These are phyloP conservation scores for Polyploca ridens DNA, from an alignment of 2,888 invertebrate genomes.

Conservation along the genomic window DNA sequence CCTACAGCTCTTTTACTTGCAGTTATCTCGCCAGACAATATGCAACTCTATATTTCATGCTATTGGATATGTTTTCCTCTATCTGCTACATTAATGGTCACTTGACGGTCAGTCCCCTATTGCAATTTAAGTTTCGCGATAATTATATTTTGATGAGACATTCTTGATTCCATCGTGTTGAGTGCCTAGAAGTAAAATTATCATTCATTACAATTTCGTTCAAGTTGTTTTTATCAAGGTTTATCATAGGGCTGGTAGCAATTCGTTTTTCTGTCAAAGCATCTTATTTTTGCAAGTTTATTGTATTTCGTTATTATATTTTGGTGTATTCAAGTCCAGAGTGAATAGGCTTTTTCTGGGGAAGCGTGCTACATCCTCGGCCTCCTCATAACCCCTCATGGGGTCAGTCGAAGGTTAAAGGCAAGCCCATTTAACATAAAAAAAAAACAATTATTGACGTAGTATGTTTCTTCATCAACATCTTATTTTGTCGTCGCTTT, in stretches of 20 bases:
- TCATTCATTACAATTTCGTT: slow-evolving; percentile 7
- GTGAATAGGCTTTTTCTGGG: no score
- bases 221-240: slow-evolving; percentile 1
- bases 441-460: background rate
- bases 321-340: no score
- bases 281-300: background rate
- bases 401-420: no score
- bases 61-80: background rate
- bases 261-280: background rate
- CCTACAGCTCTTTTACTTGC: slow-evolving; percentile 64
- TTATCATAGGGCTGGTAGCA: background rate
- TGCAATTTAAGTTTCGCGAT: slow-evolving; percentile 30
- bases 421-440: no score
- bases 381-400: no score
- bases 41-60: slow-evolving; percentile 37
- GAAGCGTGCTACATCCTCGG: no score
- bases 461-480: background rate
- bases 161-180: slow-evolving; percentile 6
- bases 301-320: background rate
- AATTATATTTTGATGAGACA: slow-evolving; percentile 31
- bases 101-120: slow-evolving; percentile 33
- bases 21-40: slow-evolving; percentile 41
- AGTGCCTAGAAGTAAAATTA: slow-evolving; percentile 8
- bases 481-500: background rate
- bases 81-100: slow-evolving; percentile 16